These are phyloP conservation scores for Pyrrhia umbra DNA, from an alignment of 2,888 invertebrate genomes.

Conservation along the genomic window DNA sequence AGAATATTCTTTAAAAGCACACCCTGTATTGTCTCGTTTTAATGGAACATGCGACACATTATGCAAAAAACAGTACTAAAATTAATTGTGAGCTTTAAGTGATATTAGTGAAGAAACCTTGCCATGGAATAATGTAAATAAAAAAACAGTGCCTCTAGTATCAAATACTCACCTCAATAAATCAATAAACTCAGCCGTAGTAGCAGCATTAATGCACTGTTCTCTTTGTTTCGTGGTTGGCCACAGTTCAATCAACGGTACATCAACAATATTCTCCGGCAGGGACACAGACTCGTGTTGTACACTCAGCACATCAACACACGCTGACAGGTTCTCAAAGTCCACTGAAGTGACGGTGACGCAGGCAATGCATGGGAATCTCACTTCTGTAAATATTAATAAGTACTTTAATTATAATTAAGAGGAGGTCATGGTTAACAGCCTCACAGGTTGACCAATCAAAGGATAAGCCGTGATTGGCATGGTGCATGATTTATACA, in stretches of 20 bases:
- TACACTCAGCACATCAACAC: conserved; percentile 91
- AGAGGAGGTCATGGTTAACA: too few relatives aligned
- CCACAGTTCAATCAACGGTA: conserved; percentile 91
- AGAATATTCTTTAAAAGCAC: too few relatives aligned
- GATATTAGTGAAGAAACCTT: not conserved
- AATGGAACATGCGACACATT: too few relatives aligned
- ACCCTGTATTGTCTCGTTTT: too few relatives aligned
- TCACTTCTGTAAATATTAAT: conserved; percentile 84
- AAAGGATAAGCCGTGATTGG: too few relatives aligned
- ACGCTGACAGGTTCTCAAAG: conserved; percentile 88
- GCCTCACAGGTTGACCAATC: too few relatives aligned
- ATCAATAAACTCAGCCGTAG: conserved; percentile 92
- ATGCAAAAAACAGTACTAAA: too few relatives aligned
- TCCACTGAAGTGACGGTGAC: conserved; percentile 90
- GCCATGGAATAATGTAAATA: not conserved
- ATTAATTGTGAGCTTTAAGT: too few relatives aligned
- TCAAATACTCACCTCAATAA: conserved; percentile 83
- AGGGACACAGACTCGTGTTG: conserved; percentile 91
- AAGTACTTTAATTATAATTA: not conserved
- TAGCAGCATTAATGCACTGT: conserved; percentile 89
- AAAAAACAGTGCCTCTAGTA: not conserved
- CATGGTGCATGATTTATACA: too few relatives aligned
- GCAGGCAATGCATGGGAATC: conserved; percentile 92
- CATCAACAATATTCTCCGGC: conserved; percentile 90
- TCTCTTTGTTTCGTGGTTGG: conserved; percentile 91